Evolutionary conservation across 2,888 invertebrate genomes (phyloP), one percentile per base, ranked within the genome.

Genomic region (Torymus tubicola): DNA sequence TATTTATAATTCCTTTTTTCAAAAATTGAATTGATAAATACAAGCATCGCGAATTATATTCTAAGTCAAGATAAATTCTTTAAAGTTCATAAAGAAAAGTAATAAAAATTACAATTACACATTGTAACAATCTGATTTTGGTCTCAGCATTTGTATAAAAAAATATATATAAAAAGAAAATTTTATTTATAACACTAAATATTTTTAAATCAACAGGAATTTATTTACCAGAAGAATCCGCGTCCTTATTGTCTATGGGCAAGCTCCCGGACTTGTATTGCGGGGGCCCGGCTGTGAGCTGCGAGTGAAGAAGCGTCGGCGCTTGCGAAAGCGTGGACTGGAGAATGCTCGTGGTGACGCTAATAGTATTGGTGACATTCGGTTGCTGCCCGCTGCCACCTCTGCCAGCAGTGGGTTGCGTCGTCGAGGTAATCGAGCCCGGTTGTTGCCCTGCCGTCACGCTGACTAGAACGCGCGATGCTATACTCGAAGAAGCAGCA

Each of bases 301-400:
- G 90, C 12, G 88, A 85, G 79, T 90, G 90, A 63, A 90, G 82
- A 72, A 82, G 76, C 55, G 88, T 90, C 13, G 90, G 85, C 4
- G 90, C 86, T 80, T 91, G 90, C 10, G 90, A 90, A 52, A 91
- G 83, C 1, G 90, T 91, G 1, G 90, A 90, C 69, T 91, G 90
- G 2, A 91, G 85, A 79, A 91, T 91, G 8, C 81, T 82, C 21
- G 78, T 81, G 8, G 84, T 78, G 55, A 71, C 63, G 14, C 4
- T 21, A 0, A 68, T 60, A 24, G 71, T 50, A 12, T 63, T 71
- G 61, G 69, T 21, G 67, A 53, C 71, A 58, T 55, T 58, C 18
- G 64, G 11, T 0, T 53, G 12, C 42, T 42, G 55, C 50, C 10
- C 24, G 58, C 72, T 55, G 16, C 64, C 18, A 11, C 63, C 61